Conservation (phyloP, 2,888 invertebrate species). For the Xylota sylvarum region DNA sequence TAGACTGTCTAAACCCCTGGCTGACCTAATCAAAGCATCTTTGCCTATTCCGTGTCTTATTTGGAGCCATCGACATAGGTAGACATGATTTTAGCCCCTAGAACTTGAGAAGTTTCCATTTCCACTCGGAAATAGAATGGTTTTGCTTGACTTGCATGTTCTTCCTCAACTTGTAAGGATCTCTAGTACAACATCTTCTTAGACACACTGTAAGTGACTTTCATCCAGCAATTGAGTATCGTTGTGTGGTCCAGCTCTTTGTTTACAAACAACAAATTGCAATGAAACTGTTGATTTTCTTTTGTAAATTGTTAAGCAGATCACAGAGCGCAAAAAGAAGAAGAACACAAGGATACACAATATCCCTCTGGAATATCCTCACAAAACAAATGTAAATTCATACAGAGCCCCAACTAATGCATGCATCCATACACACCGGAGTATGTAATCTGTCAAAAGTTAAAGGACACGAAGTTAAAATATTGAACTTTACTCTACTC, state of each 20-base stretch:
- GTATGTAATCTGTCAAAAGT: constrained; percentile 73
- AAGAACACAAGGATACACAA: constrained; percentile 27
- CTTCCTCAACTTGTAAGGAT: not conserved
- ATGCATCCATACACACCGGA: constrained; percentile 36
- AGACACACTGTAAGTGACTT: not conserved
- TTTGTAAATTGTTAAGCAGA: constrained; percentile 59
- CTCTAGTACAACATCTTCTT: not conserved
- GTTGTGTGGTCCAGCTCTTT: constrained; percentile 25
- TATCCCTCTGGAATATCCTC: constrained; percentile 40
- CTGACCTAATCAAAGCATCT: no score
- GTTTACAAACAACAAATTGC: constrained; percentile 46
- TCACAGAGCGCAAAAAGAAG: constrained; percentile 38
- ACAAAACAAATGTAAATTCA: constrained; percentile 52
- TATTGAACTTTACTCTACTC: constrained; percentile 68
- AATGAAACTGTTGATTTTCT: constrained; percentile 67
- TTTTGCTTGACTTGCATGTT: no score
- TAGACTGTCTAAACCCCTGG: no score
- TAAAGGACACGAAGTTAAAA: constrained; percentile 73
- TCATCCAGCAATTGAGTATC: constrained; percentile 7
- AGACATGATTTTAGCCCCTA: no score
- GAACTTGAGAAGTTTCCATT: no score
- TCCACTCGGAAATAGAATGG: no score
- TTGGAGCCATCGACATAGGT: no score
- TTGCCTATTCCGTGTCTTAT: no score
- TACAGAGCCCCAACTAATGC: constrained; percentile 7